Evolutionary conservation across 1,140 invertebrate species (phyloP).

Genomic region (Cotesia vestalis): DNA sequence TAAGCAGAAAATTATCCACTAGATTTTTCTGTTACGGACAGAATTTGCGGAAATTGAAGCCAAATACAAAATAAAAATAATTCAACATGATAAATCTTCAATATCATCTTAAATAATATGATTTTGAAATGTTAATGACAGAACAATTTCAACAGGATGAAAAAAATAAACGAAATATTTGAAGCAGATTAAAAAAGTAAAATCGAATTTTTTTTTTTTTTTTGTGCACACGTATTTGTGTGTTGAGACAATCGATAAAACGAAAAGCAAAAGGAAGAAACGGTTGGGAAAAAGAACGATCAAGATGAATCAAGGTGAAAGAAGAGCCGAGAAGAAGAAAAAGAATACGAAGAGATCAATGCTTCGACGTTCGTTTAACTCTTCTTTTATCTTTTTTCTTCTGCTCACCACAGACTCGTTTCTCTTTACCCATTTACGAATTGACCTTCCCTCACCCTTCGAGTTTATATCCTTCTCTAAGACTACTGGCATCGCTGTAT

Average conservation of each 20-base stretch:
- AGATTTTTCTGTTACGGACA: too few relatives aligned
- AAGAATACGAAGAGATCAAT: conserved; percentile 18
- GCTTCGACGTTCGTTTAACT: conserved; percentile 27
- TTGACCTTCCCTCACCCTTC: conserved; percentile 19
- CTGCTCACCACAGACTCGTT: conserved; percentile 23
- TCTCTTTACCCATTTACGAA: conserved; percentile 27
- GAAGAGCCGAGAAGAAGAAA: conserved; percentile 15
- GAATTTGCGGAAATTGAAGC: too few relatives aligned
- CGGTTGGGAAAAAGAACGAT: conserved; percentile 26
- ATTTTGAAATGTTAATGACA: too few relatives aligned
- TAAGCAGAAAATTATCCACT: too few relatives aligned
- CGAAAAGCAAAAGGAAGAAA: conserved; percentile 27
- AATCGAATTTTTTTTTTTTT: background rate
- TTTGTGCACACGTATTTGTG: too few relatives aligned
- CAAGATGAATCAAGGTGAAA: conserved; percentile 15
- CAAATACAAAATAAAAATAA: too few relatives aligned
- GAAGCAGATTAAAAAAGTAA: conserved; percentile 1
- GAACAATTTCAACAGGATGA: background rate
- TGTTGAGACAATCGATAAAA: conserved; percentile 2
- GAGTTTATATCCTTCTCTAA: conserved; percentile 8
- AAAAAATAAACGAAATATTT: conserved; percentile 7
- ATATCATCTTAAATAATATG: too few relatives aligned
- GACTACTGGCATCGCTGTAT: background rate
- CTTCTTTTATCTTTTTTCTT: conserved; percentile 24
- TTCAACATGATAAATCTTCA: too few relatives aligned